Evolutionary conservation across 2,797 vertebrate genomes (phyloP).

Genomic region (Spheniscus humboldti): DNA sequence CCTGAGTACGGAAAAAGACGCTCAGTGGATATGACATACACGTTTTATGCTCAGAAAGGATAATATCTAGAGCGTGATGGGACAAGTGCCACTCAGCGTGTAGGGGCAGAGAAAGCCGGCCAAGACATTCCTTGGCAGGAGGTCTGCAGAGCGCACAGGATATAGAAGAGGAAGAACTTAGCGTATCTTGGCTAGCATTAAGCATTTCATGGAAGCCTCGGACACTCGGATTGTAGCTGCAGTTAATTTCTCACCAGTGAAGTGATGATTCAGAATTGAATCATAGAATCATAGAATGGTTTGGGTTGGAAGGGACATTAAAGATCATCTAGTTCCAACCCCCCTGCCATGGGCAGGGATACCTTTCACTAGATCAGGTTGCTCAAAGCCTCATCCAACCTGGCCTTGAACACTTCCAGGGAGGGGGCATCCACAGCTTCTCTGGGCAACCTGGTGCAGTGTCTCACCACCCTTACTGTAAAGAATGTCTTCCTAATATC

Average conservation of each 20-base stretch:
- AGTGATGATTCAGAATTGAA: neutral
- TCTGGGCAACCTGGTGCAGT: neutral
- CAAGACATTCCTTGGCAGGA: neutral
- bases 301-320: neutral
- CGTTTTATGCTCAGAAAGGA: neutral
- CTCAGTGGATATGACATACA: neutral
- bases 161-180: neutral
- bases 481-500: neutral
- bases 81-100: neutral
- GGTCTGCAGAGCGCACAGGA: neutral
- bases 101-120: neutral
- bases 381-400: neutral
- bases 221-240: neutral
- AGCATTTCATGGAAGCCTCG: neutral
- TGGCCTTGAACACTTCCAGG: neutral
- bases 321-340: neutral
- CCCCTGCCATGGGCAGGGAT: neutral
- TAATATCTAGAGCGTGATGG: neutral
- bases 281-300: neutral
- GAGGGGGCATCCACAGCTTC: neutral
- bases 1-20: neutral
- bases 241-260: neutral
- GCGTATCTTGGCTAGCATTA: neutral
- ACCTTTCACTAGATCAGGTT: neutral
- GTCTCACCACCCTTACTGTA: neutral